Evolutionary conservation across 2,113 vertebrate genomes (phyloP).

Genomic region (Nothobranchius kuhntae): DNA sequence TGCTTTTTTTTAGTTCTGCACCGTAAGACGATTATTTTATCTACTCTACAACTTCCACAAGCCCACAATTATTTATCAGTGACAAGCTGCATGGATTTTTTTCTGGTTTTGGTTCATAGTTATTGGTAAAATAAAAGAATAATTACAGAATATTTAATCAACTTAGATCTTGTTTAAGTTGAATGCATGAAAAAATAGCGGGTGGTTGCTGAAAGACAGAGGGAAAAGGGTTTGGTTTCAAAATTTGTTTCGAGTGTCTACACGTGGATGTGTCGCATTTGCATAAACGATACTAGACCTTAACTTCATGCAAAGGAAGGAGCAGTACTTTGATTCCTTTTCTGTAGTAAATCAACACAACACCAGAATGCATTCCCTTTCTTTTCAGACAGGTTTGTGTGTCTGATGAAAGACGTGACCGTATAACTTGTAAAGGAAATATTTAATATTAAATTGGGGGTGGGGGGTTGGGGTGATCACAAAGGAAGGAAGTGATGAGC

Average conservation of each 20-base stretch:
- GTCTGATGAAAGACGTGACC: not conserved
- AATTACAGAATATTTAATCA: too few species aligned
- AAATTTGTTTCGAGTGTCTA: not conserved
- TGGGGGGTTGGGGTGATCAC: not conserved
- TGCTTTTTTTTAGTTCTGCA: not conserved
- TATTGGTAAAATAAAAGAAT: too few species aligned
- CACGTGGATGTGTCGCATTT: not conserved
- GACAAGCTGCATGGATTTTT: too few species aligned
- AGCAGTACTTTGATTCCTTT: not conserved
- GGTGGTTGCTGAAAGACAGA: not conserved
- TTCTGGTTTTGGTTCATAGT: too few species aligned
- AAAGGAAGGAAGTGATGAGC: constrained; percentile 2
- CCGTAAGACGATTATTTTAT: not conserved
- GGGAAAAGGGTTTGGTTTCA: not conserved
- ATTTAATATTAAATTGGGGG: too few species aligned
- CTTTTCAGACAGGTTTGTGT: not conserved
- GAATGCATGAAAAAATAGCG: not conserved
- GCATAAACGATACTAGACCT: not conserved
- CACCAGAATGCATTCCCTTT: not conserved
- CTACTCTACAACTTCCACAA: too few species aligned
- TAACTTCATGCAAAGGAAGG: constrained; percentile 2
- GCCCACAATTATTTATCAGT: too few species aligned
- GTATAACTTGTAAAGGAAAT: not conserved
- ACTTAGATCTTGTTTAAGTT: not conserved
- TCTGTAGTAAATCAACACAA: not conserved